Base-by-base conservation (phyloP, 2,797 vertebrate genomes). In the Varecia variegata region DNA sequence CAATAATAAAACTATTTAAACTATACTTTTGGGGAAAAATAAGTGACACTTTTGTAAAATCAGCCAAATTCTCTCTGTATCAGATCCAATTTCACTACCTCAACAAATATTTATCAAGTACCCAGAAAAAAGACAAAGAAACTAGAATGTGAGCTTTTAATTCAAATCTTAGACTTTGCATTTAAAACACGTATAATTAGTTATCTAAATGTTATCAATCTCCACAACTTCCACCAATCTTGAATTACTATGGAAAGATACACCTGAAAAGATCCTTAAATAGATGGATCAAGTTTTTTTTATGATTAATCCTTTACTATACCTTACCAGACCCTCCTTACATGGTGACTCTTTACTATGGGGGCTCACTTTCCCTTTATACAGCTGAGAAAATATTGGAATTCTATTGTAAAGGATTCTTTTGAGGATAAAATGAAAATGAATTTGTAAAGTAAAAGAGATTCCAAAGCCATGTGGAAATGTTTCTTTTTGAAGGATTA, bases 341-440 rank as follows among this genome's bases (percentile, higher is more conserved):
- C 13, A 83, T 11, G 32, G 45, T 50, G 52, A 40, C 35, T 92
- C 50, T 77, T 93, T 68, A 74, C 32, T 18, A 58, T 13, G 4
- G 81, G 20, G 43, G 7, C 25, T 90, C 43, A 82, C 47, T 70
- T n/a, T 86, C n/a, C 47, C 5, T 92, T 65, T 40, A 68, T 25
- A 84, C 10, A 74, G 13, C 70, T 77, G 40, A 93, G 67, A 93
- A 92, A 90, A 68, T 56, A 93, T 0, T 73, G 25, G 74, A 95
- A 83, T 54, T 94, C 54, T 80, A 77, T 38, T 73, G 47, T n/a
- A 60, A 86, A 95, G 45, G 35, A 67, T 2, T 58, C 52, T 43
- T 93, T 84, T 90, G 54, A 94, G 38, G 27, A 89, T 71, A 93
- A 88, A 96, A 94, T 14, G 35, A 86, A 88, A 94, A 87, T 52